Evolutionary conservation across 2,113 vertebrate genomes (phyloP), one percentile per base, ranked within the genome.

Genomic region (Phasianus colchicus): DNA sequence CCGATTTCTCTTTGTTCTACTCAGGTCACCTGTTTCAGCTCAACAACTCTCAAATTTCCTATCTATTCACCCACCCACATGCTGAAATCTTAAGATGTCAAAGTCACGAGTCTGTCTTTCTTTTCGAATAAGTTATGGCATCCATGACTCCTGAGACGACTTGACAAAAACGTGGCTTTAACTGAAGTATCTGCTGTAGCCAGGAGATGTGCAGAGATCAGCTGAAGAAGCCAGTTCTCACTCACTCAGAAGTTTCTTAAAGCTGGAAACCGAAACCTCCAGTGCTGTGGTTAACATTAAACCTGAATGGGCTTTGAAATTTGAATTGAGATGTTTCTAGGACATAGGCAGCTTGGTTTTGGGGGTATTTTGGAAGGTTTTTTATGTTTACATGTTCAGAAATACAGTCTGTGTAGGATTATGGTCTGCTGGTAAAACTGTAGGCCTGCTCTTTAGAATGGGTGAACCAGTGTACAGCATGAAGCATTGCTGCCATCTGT

Each of bases 21-120:
- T 76, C 34, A 38, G 84, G 87, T 95, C 84, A 67, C 94, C 77
- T 86, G 84, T 36, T 95, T 88, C 74, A 95, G 61, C 87, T 96
- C 69, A 87, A 52, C 72, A 80, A 47, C 75, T 83, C 79, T 85
- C 84, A 91, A 54, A 83, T 88, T 92, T 77, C 85, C 75, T 71
- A 11, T 77, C 25, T 67, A 52, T 93, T 83, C 86, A 69, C 60
- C 63, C 82, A 91, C 92, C 84, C 69, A 91, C 94, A 32, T 43
- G 54, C 45, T 77, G 63, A 87, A 21, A 89, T 93, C 78, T 82
- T 5, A 1, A 92, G 78, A 55, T 83, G 82, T 86, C 82, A 63
- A 34, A 90, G 81, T 76, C 88, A 90, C 47, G 86, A 90, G 83
- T n/a, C 6, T 36, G 67, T 77, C 67, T 85, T 80, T 85, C 91